Evolutionary conservation across 2,113 vertebrate species (phyloP), one percentile per base, ranked within the genome.

Genomic region (Eulemur rufifrons): DNA sequence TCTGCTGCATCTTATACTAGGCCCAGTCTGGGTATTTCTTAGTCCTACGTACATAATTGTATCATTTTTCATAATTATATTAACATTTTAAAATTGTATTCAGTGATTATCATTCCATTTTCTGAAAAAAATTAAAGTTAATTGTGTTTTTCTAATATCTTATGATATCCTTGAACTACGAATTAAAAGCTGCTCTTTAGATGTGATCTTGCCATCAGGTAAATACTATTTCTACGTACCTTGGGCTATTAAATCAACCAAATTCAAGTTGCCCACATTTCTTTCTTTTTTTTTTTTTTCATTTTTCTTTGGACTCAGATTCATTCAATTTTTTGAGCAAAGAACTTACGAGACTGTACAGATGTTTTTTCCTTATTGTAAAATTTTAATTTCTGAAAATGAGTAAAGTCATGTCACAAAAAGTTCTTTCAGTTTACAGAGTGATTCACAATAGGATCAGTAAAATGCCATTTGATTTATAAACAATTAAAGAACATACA

Each of bases 381-480:
- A 93, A 93, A 21, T 20, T n/a, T 64, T 7, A 54, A 50, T 50
- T 94, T 81, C 61, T 91, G 29, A 88, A 77, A 93, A 85, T 88
- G 93, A 76, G 45, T 94, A n/a, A 97, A 80, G 37, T 71, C 29
- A 42, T 20, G 82, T 74, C 39, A 61, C 15, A 27, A 71, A 84
- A 90, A 83, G 34, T 21, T 78, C 69, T 91, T 89, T 64, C 8
- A 61, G 21, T 39, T 83, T 90, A 50, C n/a, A 81, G 82, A 59
- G 63, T 25, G 13, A 90, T 77, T 93, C 39, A 88, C 10, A 66
- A 66, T 45, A 82, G 45, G 52, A 81, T 69, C 45, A 29, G 80
- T 84, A 91, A 95, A 84, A 94, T 80, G 42, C 81, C 12, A 14
- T 42, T 54, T 95, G 89, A 90, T 64, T 88, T 59, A 88, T 71